Base-by-base conservation (phyloP, 2,113 vertebrate genomes). In the Eretmochelys imbricata region DNA sequence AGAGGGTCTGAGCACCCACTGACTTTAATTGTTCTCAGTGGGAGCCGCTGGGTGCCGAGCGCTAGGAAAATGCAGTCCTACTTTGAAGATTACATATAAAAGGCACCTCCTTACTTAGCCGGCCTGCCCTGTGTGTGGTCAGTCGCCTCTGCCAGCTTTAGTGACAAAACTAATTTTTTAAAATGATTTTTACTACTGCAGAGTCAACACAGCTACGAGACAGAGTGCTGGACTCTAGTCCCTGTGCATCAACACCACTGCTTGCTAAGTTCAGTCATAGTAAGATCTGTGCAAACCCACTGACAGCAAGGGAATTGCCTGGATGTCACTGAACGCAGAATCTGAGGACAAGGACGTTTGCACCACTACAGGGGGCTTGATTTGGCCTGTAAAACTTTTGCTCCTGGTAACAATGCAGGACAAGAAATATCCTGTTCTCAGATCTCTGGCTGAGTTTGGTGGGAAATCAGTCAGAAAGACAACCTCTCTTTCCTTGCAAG, bases 71-170 rank as follows among this genome's bases (percentile, higher is more conserved):
- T 24, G 38, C 62, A 87, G 62, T 29, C 10, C 85, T 93, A 54
- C 75, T 83, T 29, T 0, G 0, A 85, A 50, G 10, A 81, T 24
- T 82, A 91, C 11, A 29, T 49, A 53, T 0, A 0, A 2, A 19
- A 49, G 80, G 62, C 57, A 87, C 79, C 42, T 82, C 54, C 54
- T 89, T 29, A 4, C 11, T 25, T 24, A 42, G 17, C 11, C 80
- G 8, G 31, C 20, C 29, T 89, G 29, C 78, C 20, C 1, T 13
- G 29, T 54, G 0, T 0, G 59, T 54, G 59, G 35, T 46, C 49
- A 78, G 20, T 81, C 24, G 10, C 72, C n/a, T 24, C 20, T 84
- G 51, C 22, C 42, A 59, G 1, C 10, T 51, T 55, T 78, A 72
- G 54, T 24, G 42, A 0, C 2, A 59, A 85, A 53, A 89, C 27